These are phyloP conservation scores for Criorhina ranunculi DNA, from an alignment of 2,888 invertebrate species.

Conservation along the genomic window DNA sequence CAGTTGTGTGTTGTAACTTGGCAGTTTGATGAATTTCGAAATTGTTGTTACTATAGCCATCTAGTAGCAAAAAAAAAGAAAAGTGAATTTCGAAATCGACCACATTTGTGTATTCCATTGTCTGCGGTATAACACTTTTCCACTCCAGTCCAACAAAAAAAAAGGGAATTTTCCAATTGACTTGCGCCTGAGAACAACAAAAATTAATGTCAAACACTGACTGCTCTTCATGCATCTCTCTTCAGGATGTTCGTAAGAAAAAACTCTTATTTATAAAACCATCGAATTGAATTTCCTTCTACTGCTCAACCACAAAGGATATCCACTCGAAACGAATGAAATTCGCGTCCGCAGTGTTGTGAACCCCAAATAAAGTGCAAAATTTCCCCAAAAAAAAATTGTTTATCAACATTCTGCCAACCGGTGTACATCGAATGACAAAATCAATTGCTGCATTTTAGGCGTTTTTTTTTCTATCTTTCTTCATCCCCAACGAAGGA, in stretches of 20 bases:
- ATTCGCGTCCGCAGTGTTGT: conserved; percentile 45
- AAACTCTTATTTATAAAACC: conserved; percentile 66
- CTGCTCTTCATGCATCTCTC: conserved; percentile 72
- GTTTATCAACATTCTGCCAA: conserved; percentile 74
- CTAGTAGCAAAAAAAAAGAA: no score
- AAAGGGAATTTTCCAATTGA: conserved; percentile 71
- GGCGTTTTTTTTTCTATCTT: no score
- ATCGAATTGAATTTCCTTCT: conserved; percentile 72
- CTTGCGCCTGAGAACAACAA: conserved; percentile 78
- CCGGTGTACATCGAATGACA: conserved; percentile 74
- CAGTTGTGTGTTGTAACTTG: no score
- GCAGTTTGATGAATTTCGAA: no score
- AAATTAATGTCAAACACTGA: conserved; percentile 77
- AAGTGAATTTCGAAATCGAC: no score
- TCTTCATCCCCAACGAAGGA: conserved; percentile 38
- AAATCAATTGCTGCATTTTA: conserved; percentile 77
- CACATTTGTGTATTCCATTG: no score
- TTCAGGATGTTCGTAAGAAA: conserved; percentile 73
- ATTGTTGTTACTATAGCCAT: no score
- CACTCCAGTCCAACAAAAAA: neutral
- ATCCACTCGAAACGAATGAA: conserved; percentile 24
- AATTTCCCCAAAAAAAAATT: conserved; percentile 35
- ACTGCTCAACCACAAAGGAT: conserved; percentile 40
- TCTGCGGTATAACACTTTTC: conserved; percentile 57
- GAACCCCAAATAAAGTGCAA: conserved; percentile 22